Evolutionary conservation across 1,140 invertebrate genomes (phyloP).

Genomic region (Archivesica marissinica): DNA sequence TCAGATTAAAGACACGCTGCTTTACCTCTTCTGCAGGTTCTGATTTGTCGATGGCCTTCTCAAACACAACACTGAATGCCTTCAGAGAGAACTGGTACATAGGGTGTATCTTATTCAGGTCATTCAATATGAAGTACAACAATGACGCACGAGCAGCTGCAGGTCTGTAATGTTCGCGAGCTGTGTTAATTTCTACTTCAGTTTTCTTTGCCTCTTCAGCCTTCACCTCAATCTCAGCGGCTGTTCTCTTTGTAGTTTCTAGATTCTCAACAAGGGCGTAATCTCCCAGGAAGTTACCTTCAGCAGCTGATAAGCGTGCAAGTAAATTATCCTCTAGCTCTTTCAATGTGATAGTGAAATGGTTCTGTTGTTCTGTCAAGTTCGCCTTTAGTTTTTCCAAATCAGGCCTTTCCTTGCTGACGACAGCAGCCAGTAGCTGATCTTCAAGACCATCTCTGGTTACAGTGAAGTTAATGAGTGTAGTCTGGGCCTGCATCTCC

Average conservation of each 20-base stretch:
- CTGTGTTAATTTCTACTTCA: conserved; percentile 95
- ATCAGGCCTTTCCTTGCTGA: conserved; percentile 98
- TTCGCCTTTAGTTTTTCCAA: conserved; percentile 97
- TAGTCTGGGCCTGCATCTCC: conserved; percentile 99
- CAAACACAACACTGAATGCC: conserved; percentile 98
- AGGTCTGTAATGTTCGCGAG: conserved; percentile 95
- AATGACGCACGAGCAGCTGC: conserved; percentile 96
- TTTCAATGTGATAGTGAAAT: conserved; percentile 98
- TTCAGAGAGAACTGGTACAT: conserved; percentile 99
- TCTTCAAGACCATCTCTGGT: conserved; percentile 98
- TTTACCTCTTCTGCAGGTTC: conserved; percentile 92
- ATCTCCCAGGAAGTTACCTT: conserved; percentile 95
- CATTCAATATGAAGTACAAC: conserved; percentile 98
- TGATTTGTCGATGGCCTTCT: conserved; percentile 96
- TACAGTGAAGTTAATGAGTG: conserved; percentile 98
- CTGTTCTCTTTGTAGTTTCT: conserved; percentile 97
- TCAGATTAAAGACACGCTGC: conserved; percentile 93
- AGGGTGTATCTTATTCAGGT: conserved; percentile 97
- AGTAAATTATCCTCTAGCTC: conserved; percentile 96
- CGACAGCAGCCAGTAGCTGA: conserved; percentile 97
- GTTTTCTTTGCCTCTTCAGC: conserved; percentile 96
- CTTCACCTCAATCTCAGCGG: conserved; percentile 97
- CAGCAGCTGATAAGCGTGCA: conserved; percentile 95
- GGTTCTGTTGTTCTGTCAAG: conserved; percentile 97
- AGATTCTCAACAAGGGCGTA: conserved; percentile 97